A percentile compares a stretch with the other conserved stretches of the same genome.
Conservation (phyloP, 2,888 invertebrate genomes). For the Caenorhabditis wallacei region DNA sequence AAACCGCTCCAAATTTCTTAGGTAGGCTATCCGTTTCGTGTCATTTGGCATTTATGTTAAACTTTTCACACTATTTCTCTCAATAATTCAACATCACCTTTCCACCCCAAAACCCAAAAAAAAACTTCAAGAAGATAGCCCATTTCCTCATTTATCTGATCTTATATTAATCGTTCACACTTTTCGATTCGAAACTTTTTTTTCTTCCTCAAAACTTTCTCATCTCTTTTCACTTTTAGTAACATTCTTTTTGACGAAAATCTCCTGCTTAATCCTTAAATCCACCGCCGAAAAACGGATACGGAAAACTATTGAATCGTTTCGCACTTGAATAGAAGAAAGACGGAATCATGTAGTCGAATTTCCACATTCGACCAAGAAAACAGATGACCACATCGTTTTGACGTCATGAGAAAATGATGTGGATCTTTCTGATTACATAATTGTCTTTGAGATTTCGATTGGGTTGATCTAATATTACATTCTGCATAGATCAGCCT, state of each 20-base stretch:
- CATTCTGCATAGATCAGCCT: neutral
- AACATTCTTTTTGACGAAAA: neutral
- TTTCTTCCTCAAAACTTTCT: conserved; percentile 15
- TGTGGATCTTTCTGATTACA: conserved; percentile 17
- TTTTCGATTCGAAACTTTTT: neutral
- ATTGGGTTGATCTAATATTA: conserved; percentile 5
- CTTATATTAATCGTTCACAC: conserved; percentile 7
- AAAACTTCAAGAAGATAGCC: neutral
- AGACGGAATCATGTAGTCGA: conserved; percentile 13
- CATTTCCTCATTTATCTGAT: conserved; percentile 8
- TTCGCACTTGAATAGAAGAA: conserved; percentile 4
- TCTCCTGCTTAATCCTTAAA: neutral
- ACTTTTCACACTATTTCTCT: neutral
- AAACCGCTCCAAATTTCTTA: no score
- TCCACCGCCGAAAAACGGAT: neutral
- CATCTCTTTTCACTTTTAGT: conserved; percentile 1
- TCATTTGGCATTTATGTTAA: no score
- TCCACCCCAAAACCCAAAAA: neutral
- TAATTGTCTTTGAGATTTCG: neutral
- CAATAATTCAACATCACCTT: neutral
- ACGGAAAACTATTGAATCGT: neutral
- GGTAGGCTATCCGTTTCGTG: no score
- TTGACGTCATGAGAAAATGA: conserved; percentile 18
- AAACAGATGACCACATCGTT: conserved; percentile 17
- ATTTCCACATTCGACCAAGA: neutral